Evolutionary conservation across 2,113 vertebrate genomes (phyloP), one percentile per base, ranked within the genome.

Genomic region (Brachyhypopomus occidentalis): DNA sequence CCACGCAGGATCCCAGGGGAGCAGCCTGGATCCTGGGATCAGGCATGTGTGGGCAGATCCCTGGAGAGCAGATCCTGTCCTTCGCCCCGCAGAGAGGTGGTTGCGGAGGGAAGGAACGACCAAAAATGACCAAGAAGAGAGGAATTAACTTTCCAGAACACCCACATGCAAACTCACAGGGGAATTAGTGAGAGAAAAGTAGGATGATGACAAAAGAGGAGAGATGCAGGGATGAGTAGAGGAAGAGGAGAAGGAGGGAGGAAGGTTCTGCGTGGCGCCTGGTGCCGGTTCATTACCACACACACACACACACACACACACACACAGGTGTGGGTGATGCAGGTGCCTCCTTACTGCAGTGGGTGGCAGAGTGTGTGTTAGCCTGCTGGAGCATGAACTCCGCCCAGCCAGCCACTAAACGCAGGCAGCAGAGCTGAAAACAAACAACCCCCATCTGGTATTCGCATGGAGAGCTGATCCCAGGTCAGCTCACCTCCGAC

Each of bases 251-350:
- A 20, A 30, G n/a, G 27, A 25, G 71, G 38, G 66, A 41, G 84
- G 83, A 84, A 72, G 84, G 83, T 84, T 75, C 76, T 41, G 83
- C 80, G 41, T 88, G 91, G 91, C 88, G 88, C 89, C 91, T 86
- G 83, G 89, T 89, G 86, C 84, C 81, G 89, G 90, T 90, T 92
- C 89, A 91, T 92, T 91, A 91, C 83, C 71, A 48, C 85, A 85
- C 84, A 87, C 86, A 84, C 84, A 87, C 87, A 88, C 88, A 90
- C 79, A 77, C 71, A 55, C 86, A 85, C 85, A 86, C 87, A 88
- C 87, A 90, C 77, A 74, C 79, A 81, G 72, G 72, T 81, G 79
- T 70, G 75, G 86, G 84, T 77, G 84, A 93, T 93, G 93, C 90
- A 90, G 93, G 92, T 92, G 88, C 78, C 82, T 86, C 88, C 41